Base-by-base conservation (phyloP, 2,113 vertebrate genomes). In the Todiramphus chloris region DNA sequence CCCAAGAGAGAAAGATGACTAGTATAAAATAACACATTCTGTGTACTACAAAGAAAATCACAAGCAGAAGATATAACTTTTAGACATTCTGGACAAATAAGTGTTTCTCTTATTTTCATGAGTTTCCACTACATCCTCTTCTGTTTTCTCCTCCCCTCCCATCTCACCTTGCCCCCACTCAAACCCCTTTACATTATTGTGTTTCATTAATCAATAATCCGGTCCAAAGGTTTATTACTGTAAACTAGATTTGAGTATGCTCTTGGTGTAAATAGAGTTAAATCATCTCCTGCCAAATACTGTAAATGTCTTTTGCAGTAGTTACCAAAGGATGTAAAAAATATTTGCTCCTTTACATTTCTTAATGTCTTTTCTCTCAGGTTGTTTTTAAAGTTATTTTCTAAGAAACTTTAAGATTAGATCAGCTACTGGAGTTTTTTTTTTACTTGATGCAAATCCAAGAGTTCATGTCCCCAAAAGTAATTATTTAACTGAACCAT, bases 401-500 rank as follows among this genome's bases (percentile, higher is more conserved):
- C 13, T 50, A 19, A 55, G 53, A 23, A 56, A 21, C 16, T 51
- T 64, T 68, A 78, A 80, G n/a, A 92, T 76, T 37, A 92, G 21
- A 44, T 64, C 17, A 81, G 33, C 25, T 64, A 72, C 10, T 53
- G 51, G 20, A 68, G 30, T 10, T 37, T 17, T 31, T 78, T 78
- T 77, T 92, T 86, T 11, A 63, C 28, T 93, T 92, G 76, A 84
- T 53, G 31, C 17, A 92, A 82, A 79, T 87, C 89, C 92, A 92
- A 75, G 50, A 95, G 83, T 89, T 97, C 86, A 62, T 27, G 75
- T 90, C 83, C 77, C 37, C n/a, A 75, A 21, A 41, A 82, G 66
- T 69, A 89, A 92, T 92, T 93, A 90, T 92, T 96, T 95, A 96
- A 89, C 94, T 69, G 50, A 96, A 84, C 59, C 63, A 85, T 80